These are phyloP conservation scores for Eupithecia subfuscata DNA, from an alignment of 2,888 invertebrate genomes.

Conservation along the genomic window DNA sequence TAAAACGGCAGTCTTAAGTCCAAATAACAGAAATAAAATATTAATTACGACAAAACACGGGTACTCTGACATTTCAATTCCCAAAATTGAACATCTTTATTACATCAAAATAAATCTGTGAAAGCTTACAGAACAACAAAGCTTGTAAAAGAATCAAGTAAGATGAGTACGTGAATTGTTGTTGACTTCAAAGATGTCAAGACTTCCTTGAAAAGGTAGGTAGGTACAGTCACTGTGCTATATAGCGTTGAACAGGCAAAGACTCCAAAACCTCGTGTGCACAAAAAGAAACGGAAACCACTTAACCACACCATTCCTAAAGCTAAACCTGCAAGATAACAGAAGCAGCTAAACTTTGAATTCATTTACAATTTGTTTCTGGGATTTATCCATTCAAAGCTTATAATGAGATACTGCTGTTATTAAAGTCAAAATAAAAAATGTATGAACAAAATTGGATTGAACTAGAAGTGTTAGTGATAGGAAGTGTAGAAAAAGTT, in stretches of 20 bases:
- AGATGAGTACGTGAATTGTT: constrained; percentile 6
- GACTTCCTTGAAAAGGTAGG: neutral
- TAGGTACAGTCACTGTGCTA: neutral
- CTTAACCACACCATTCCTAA: too few species aligned
- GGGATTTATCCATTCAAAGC: neutral
- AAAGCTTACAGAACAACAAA: neutral
- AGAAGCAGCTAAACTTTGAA: neutral
- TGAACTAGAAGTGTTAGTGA: neutral
- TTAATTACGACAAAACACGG: too few species aligned
- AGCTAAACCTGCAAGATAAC: too few species aligned
- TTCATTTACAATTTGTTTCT: neutral
- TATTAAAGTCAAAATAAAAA: neutral
- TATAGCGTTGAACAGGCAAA: neutral
- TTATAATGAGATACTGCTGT: neutral
- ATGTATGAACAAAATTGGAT: neutral
- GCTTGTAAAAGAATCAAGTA: constrained; percentile 4
- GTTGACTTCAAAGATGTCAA: neutral
- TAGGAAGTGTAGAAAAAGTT: neutral
- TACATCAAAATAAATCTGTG: neutral
- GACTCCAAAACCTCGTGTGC: neutral
- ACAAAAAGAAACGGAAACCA: neutral
- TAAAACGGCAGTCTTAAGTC: neutral
- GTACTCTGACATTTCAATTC: neutral
- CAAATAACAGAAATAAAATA: too few species aligned
- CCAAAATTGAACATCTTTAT: neutral